A percentile compares a stretch with the other conserved stretches of the same genome.
Conservation (phyloP, 2,113 vertebrate genomes). For the Phalacrocorax carbo region DNA sequence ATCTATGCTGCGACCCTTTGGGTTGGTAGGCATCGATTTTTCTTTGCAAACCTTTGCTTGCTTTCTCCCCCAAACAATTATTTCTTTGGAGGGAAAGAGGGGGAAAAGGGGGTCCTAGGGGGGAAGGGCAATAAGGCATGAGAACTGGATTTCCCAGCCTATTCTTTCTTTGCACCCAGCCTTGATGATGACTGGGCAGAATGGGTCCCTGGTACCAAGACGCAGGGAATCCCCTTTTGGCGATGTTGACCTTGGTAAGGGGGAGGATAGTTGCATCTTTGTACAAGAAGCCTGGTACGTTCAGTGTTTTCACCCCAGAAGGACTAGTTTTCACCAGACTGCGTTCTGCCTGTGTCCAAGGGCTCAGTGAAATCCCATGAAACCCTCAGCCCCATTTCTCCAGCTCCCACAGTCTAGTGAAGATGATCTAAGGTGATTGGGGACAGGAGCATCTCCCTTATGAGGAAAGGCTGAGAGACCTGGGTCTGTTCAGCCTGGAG, state of each 20-base stretch:
- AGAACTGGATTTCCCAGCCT: background rate
- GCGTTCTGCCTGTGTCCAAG: background rate
- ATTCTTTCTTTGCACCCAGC: background rate
- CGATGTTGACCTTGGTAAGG: background rate
- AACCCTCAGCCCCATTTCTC: background rate
- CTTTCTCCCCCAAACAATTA: background rate
- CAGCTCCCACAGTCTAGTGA: background rate
- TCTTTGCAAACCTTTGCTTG: background rate
- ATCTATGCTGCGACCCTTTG: background rate
- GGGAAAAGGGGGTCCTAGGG: fast-evolving
- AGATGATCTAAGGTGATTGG: too few species aligned
- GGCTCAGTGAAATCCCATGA: background rate
- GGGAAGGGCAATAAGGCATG: fast-evolving
- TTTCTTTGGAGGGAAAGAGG: background rate
- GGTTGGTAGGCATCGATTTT: background rate
- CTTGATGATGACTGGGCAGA: background rate
- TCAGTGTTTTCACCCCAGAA: background rate
- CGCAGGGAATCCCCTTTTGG: background rate
- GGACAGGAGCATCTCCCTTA: too few species aligned
- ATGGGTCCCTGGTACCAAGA: background rate
- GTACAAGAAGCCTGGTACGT: fast-evolving
- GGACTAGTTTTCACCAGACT: background rate
- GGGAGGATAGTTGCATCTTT: background rate
- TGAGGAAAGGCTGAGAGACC: too few species aligned
- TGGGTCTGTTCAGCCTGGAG: too few species aligned